A percentile compares a stretch with the other conserved stretches of the same genome.
phyloP scores from a whole-genome alignment of 2,113 vertebrate genomes.

The Aegotheles bennettii region DNA sequence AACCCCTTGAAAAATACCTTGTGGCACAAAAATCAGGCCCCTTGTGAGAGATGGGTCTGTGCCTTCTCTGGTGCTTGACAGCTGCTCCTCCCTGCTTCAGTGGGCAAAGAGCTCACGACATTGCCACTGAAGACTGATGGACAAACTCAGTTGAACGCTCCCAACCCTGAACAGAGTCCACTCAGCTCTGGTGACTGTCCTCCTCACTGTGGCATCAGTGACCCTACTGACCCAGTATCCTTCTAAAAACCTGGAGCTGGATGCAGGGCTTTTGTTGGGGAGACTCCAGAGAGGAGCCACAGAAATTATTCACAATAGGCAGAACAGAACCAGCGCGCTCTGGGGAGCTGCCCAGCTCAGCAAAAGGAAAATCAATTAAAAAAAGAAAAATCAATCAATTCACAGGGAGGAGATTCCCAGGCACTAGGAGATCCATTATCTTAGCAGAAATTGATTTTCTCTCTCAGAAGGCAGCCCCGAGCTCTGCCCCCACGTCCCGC shows the following conservation, averaged over 20 bases:
- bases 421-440: neutral
- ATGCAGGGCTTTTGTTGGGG: neutral
- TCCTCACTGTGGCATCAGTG: neutral
- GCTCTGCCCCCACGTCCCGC: neutral
- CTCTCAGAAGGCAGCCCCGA: fast-evolving
- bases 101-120: neutral
- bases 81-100: neutral
- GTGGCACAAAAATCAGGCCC: neutral
- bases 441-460: neutral
- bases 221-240: neutral
- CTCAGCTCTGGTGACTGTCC: neutral
- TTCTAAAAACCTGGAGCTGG: neutral
- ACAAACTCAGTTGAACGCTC: neutral
- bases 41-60: neutral
- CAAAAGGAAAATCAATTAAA: neutral
- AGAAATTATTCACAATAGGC: neutral
- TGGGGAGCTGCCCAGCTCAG: neutral
- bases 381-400: neutral
- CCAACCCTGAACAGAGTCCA: neutral
- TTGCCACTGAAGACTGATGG: neutral
- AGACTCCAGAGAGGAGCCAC: neutral
- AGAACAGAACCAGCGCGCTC: neutral
- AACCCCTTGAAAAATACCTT: neutral
- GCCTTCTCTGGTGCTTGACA: neutral
- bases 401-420: neutral